These are phyloP conservation scores for Ectemnius lituratus DNA, from an alignment of 2,888 invertebrate species.

Conservation along the genomic window DNA sequence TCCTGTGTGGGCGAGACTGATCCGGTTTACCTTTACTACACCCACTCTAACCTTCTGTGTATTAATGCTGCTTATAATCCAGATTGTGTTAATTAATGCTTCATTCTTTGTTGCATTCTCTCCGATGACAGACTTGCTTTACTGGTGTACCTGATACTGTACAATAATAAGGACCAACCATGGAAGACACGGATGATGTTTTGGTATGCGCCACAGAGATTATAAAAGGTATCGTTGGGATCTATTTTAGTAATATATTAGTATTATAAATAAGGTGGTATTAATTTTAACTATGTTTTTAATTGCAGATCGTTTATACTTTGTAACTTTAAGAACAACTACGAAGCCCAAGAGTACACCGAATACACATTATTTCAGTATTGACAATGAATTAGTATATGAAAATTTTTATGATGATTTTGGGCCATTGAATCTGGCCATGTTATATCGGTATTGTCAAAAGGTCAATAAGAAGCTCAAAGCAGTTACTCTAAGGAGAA, in stretches of 20 bases:
- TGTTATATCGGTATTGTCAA: constrained; percentile 90
- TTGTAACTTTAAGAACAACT: constrained; percentile 84
- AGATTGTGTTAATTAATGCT: constrained; percentile 50
- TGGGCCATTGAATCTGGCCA: constrained; percentile 92
- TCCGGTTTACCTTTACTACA: constrained; percentile 50
- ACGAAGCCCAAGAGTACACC: constrained; percentile 83
- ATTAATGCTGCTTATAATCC: constrained; percentile 35
- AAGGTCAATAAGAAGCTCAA: constrained; percentile 87
- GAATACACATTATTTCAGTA: constrained; percentile 87
- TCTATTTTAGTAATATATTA: not conserved
- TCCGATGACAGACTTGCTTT: constrained; percentile 44
- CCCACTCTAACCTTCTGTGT: constrained; percentile 49
- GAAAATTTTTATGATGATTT: constrained; percentile 94
- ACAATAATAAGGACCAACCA: constrained; percentile 48
- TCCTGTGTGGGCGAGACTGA: constrained; percentile 41
- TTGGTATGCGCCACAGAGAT: constrained; percentile 72
- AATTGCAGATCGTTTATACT: constrained; percentile 84
- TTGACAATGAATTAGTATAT: constrained; percentile 88
- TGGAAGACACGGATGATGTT: constrained; percentile 71
- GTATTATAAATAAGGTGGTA: constrained; percentile 6
- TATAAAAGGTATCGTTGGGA: constrained; percentile 69
- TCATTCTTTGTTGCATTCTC: constrained; percentile 38
- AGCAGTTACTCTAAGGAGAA: constrained; percentile 82
- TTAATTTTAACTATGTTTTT: constrained; percentile 3
- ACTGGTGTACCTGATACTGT: constrained; percentile 32